phyloP scores from a whole-genome alignment of 2,113 vertebrate genomes.

The Promerops cafer region DNA sequence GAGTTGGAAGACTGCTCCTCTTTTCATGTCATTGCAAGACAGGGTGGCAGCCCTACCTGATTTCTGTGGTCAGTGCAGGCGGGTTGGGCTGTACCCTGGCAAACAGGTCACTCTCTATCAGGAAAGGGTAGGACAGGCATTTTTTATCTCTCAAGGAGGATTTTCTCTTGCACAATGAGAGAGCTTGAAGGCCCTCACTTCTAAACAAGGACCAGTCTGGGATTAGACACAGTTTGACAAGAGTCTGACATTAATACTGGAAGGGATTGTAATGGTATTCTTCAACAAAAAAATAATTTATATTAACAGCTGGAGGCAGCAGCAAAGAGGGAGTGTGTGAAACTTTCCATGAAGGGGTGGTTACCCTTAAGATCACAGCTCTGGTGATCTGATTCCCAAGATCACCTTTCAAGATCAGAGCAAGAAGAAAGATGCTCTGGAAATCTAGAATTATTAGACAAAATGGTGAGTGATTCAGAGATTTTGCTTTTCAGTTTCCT shows the following conservation, averaged over 20 bases:
- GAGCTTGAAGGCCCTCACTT: background rate
- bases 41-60: background rate
- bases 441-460: background rate
- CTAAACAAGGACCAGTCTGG: background rate
- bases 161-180: background rate
- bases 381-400: background rate
- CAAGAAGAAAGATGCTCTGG: background rate
- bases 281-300: background rate
- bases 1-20: background rate
- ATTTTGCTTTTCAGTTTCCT: background rate
- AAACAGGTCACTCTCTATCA: fast-evolving
- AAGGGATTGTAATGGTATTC: background rate
- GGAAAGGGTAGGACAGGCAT: fast-evolving
- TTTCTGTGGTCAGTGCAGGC: background rate
- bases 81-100: fast-evolving
- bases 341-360: background rate
- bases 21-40: background rate
- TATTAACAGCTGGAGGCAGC: background rate
- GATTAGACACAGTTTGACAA: background rate
- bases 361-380: background rate
- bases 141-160: background rate
- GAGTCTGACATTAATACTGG: background rate
- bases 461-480: background rate
- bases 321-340: background rate
- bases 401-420: background rate